These are phyloP conservation scores for Spilarctia lutea DNA, from an alignment of 2,888 invertebrate species.

Conservation along the genomic window DNA sequence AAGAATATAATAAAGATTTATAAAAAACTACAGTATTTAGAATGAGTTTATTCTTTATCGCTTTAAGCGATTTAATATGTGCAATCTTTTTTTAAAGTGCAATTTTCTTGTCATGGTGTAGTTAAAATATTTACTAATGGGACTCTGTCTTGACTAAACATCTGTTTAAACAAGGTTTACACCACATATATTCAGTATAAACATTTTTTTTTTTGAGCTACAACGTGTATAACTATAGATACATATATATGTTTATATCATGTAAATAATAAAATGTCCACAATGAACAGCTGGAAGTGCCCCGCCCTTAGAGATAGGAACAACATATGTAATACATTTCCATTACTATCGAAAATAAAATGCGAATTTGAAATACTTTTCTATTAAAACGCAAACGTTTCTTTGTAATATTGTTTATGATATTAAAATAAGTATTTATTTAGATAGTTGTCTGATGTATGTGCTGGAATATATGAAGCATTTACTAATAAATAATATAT, in stretches of 20 bases:
- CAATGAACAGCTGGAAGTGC: constrained; percentile 26
- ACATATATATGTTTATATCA: constrained; percentile 18
- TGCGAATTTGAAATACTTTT: constrained; percentile 50
- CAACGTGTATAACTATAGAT: constrained; percentile 4
- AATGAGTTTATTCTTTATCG: not conserved
- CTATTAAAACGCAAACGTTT: constrained; percentile 56
- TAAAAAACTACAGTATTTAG: constrained; percentile 2
- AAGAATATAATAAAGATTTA: constrained; percentile 8
- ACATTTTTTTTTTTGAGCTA: not conserved
- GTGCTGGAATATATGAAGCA: constrained; percentile 38
- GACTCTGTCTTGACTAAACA: not conserved
- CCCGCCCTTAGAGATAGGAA: constrained; percentile 42
- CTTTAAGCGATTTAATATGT: not conserved
- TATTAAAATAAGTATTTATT: constrained; percentile 83
- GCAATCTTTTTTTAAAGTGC: not conserved
- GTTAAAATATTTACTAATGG: not conserved
- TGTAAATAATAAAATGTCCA: constrained; percentile 35
- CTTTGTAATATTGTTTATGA: constrained; percentile 76
- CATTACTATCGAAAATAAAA: constrained; percentile 54
- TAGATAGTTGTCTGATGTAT: constrained; percentile 63
- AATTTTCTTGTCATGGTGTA: not conserved
- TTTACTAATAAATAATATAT: not conserved
- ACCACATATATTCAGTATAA: not conserved
- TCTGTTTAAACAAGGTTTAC: not conserved
- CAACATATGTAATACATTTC: constrained; percentile 57